Evolutionary conservation across 2,797 vertebrate genomes (phyloP).

Genomic region (Hypotaenidia okinawae): DNA sequence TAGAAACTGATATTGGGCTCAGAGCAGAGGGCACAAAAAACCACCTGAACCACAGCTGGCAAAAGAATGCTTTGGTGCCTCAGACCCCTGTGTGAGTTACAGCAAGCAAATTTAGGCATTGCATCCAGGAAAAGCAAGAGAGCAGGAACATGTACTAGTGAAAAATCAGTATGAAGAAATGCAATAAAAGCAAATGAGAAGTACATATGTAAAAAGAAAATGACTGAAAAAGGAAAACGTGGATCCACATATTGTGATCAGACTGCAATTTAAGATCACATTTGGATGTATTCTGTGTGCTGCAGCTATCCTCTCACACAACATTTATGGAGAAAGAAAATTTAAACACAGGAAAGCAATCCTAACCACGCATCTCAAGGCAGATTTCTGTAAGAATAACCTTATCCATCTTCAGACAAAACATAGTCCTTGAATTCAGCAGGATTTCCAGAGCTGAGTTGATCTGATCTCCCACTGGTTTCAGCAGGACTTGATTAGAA

Average conservation of each 20-base stretch:
- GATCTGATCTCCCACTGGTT: background rate
- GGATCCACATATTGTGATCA: background rate
- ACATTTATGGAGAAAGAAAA: background rate
- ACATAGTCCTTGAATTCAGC: background rate
- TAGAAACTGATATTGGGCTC: background rate
- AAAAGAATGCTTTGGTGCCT: background rate
- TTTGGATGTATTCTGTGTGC: background rate
- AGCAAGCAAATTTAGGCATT: background rate
- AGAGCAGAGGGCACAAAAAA: background rate
- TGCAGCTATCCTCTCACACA: background rate
- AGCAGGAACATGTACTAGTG: background rate
- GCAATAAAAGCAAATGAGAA: background rate
- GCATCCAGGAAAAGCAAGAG: background rate
- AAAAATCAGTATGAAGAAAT: background rate
- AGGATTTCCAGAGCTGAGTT: background rate
- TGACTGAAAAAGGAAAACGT: background rate
- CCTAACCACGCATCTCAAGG: accelerated
- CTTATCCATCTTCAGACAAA: background rate
- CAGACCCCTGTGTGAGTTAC: background rate
- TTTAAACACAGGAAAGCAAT: background rate
- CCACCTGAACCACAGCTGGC: background rate
- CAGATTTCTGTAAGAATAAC: background rate
- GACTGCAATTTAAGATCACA: background rate
- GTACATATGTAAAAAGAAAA: background rate
- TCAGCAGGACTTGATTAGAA: background rate